Evolutionary conservation across 2,113 vertebrate species (phyloP).

Genomic region (Otis tarda): DNA sequence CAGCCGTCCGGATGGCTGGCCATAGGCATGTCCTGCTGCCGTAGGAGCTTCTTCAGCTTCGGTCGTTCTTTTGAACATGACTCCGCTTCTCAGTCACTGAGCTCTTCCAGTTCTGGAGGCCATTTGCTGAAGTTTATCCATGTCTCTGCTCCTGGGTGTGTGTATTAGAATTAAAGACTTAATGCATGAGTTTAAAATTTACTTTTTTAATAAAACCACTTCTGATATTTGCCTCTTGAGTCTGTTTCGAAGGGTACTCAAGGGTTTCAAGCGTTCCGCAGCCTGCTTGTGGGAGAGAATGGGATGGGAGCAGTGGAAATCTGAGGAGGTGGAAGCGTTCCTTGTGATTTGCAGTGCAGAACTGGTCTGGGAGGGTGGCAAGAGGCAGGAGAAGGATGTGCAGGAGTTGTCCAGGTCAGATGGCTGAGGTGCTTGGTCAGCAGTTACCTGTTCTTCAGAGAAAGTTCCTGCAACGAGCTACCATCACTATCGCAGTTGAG

Average conservation of each 20-base stretch:
- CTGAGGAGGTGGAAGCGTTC: background rate
- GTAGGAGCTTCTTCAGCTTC: background rate
- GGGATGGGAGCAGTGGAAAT: background rate
- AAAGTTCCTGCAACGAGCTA: background rate
- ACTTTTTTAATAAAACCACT: background rate
- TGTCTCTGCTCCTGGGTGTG: background rate
- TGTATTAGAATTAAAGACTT: background rate
- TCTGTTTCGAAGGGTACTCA: background rate
- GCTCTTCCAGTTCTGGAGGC: background rate
- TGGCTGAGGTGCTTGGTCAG: accelerated
- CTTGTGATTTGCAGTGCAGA: background rate
- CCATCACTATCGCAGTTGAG: background rate
- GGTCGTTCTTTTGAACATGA: background rate
- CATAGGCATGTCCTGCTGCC: background rate
- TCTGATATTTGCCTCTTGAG: background rate
- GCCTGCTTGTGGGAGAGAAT: background rate
- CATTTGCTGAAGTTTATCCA: accelerated
- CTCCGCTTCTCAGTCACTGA: background rate
- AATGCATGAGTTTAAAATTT: background rate
- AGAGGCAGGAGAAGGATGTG: background rate
- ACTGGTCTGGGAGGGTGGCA: background rate
- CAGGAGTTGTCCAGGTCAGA: accelerated
- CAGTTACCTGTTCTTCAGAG: background rate
- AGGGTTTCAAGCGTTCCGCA: background rate
- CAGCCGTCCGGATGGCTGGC: background rate